phyloP scores from a whole-genome alignment of 2,888 invertebrate species.

The Ctenicera cuprea region DNA sequence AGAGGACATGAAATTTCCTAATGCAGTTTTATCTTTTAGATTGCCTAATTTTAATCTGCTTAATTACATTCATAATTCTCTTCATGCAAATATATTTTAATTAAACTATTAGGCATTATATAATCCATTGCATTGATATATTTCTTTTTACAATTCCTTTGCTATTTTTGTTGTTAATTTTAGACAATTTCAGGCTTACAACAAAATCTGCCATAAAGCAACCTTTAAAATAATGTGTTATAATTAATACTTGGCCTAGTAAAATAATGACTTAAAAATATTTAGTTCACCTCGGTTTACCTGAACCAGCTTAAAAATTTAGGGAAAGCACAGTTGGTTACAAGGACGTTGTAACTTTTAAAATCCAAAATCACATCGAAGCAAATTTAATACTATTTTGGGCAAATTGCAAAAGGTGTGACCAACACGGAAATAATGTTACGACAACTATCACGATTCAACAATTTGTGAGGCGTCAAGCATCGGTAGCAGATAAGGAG shows the following conservation, averaged over 20 bases:
- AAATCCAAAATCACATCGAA: neutral
- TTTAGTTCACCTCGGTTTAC: too few species aligned
- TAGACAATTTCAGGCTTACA: too few species aligned
- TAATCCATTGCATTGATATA: neutral
- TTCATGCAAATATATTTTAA: constrained; percentile 21
- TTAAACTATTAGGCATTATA: constrained; percentile 2
- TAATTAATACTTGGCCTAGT: too few species aligned
- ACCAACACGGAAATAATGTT: constrained; percentile 15
- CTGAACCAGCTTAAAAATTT: too few species aligned
- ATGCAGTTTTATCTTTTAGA: neutral
- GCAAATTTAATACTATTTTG: neutral
- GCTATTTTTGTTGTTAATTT: too few species aligned
- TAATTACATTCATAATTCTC: constrained; percentile 8
- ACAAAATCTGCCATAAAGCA: too few species aligned
- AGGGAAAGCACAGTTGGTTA: too few species aligned
- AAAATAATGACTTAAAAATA: too few species aligned
- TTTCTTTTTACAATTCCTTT: neutral
- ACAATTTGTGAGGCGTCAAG: neutral
- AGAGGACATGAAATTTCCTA: neutral
- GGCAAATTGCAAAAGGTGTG: too few species aligned
- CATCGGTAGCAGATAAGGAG: constrained; percentile 19
- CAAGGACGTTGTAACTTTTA: constrained; percentile 2
- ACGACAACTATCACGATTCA: neutral
- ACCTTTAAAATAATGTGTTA: too few species aligned
- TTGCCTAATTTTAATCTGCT: constrained; percentile 1